Evolutionary conservation across 2,797 vertebrate species (phyloP), one percentile per base, ranked within the genome.

Genomic region (Sebastes taczanowskii): DNA sequence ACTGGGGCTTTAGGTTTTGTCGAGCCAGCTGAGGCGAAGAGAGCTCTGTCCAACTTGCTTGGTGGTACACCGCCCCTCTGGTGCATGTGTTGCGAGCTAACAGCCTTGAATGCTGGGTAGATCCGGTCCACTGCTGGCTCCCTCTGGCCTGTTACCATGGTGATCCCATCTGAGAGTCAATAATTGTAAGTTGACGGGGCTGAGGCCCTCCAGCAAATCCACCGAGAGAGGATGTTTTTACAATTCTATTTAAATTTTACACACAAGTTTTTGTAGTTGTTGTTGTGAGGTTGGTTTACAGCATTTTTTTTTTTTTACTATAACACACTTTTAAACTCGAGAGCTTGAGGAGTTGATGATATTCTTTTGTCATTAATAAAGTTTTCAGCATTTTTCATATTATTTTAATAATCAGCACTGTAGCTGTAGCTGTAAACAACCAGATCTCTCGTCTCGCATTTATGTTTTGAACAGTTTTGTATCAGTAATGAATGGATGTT

Each of bases 71-170:
- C 42, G 27, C 16, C 42, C 38, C 38, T 22, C 61, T 18, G 83
- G 67, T 88, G 72, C 30, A n/a, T 59, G 77, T 10, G 14, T 58
- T 86, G 42, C 29, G 55, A 84, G 74, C 80, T 78, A 66, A 76
- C 67, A 78, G 66, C 77, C 60, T 72, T 7, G 4, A 53, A 81
- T 80, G 64, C 72, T 83, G 62, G 29, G 59, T 67, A 70, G 74
- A 88, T 80, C 77, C 5, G 29, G 71, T 84, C 70, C 11, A 30
- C 68, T 86, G 72, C 84, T 68, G 85, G 82, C 79, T 91, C 75
- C 73, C 79, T 89, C 74, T 34, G 81, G 86, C 78, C 86, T 84
- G 87, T 91, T 93, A 81, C 92, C 92, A 93, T 93, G 88, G 90
- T 74, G 85, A 93, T 90, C 83, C 53, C 70, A 82, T 89, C 88